Conservation (phyloP, 1,140 invertebrate species). For the Polypedilum pembai region DNA sequence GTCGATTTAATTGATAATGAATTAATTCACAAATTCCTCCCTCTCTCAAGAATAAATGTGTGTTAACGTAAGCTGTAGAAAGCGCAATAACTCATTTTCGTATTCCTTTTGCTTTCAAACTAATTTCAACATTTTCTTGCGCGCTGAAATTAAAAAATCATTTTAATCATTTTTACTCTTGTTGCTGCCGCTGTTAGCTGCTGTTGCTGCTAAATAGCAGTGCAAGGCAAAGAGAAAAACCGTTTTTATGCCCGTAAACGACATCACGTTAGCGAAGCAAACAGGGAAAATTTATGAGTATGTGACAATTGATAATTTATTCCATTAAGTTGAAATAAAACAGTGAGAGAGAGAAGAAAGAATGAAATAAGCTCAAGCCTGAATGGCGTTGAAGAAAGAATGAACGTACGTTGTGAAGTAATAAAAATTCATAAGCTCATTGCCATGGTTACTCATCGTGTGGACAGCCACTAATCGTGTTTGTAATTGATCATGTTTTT, state of each 20-base stretch:
- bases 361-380: background rate
- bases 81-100: slow-evolving; percentile 6
- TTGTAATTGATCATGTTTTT: slow-evolving; percentile 16
- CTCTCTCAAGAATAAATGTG: background rate
- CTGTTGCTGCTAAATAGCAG: background rate
- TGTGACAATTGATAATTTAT: slow-evolving; percentile 19
- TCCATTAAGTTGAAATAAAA: slow-evolving; percentile 1
- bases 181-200: background rate
- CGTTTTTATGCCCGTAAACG: background rate
- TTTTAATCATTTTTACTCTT: background rate
- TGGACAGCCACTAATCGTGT: background rate
- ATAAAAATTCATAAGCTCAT: slow-evolving; percentile 9
- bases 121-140: slow-evolving; percentile 14
- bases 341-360: background rate
- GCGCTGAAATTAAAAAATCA: background rate
- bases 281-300: slow-evolving; percentile 12
- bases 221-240: background rate
- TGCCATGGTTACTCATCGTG: background rate
- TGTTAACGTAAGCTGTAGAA: slow-evolving; percentile 9
- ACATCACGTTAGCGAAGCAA: slow-evolving; percentile 10
- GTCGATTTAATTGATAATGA: slow-evolving; percentile 1
- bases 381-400: background rate
- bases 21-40: slow-evolving; percentile 12
- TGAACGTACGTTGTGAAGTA: background rate
- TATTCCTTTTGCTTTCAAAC: background rate